phyloP scores from a whole-genome alignment of 2,113 vertebrate genomes.

The Hippocampus zosterae region DNA sequence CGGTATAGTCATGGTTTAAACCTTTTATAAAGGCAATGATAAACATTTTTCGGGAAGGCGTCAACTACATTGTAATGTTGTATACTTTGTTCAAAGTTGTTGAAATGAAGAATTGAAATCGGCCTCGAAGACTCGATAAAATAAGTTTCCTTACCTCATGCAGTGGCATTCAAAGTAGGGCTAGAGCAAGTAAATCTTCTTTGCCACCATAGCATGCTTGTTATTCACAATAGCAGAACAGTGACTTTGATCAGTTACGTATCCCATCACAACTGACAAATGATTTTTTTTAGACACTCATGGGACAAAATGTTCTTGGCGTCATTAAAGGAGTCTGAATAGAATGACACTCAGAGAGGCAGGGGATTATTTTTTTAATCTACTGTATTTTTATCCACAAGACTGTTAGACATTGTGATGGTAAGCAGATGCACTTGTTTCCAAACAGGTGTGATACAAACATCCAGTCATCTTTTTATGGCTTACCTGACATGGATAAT shows the following conservation, averaged over 20 bases:
- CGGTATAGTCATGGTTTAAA: too few relatives aligned
- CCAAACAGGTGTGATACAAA: not conserved
- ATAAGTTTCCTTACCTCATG: conserved; percentile 13
- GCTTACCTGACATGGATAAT: not conserved
- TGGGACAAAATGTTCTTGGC: conserved; percentile 64
- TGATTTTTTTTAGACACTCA: conserved; percentile 32
- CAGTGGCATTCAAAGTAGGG: conserved; percentile 22
- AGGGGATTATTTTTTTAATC: conserved; percentile 15
- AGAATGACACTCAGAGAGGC: conserved; percentile 30
- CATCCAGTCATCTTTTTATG: not conserved
- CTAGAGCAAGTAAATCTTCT: conserved; percentile 51
- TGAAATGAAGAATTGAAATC: too few relatives aligned
- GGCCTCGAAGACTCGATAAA: not conserved
- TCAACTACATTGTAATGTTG: too few relatives aligned
- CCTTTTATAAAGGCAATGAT: too few relatives aligned
- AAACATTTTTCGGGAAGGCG: too few relatives aligned
- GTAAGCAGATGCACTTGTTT: conserved; percentile 2
- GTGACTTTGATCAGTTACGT: conserved; percentile 37
- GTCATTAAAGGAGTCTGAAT: conserved; percentile 23
- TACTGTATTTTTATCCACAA: not conserved
- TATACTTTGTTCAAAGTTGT: too few relatives aligned
- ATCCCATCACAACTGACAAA: conserved; percentile 36
- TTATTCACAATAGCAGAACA: conserved; percentile 52
- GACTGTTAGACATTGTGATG: not conserved
- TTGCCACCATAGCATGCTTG: conserved; percentile 22